Conservation (phyloP, 1,140 invertebrate genomes). For the Drosophila quadrilineata region DNA sequence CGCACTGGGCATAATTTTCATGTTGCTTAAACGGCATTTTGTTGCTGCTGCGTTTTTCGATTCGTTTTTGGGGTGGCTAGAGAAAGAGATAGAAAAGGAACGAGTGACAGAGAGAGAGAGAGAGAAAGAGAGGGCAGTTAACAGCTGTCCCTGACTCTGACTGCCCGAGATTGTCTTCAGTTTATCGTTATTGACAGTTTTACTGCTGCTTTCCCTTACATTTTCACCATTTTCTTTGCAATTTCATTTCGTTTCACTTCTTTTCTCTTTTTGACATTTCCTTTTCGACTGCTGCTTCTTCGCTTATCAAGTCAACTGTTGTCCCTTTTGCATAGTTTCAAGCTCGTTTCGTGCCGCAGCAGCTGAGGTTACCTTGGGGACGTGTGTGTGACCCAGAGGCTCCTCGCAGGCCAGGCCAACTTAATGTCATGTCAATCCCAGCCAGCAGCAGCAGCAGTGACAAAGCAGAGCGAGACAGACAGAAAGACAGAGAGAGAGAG, state of each 20-base stretch:
- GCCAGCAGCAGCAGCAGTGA: constrained; percentile 8
- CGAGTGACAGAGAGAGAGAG: too few species aligned
- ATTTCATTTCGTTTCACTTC: background rate
- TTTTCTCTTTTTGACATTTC: background rate
- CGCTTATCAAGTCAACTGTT: constrained; percentile 52
- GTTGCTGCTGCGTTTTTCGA: constrained; percentile 43
- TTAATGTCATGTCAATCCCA: constrained; percentile 67
- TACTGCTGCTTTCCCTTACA: constrained; percentile 42
- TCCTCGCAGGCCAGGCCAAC: too few species aligned
- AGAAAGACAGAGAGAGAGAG: background rate
- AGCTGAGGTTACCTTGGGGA: constrained; percentile 61
- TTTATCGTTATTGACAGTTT: constrained; percentile 79
- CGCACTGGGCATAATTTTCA: constrained; percentile 77
- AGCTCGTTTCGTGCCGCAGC: constrained; percentile 56
- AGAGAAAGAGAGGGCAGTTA: too few species aligned
- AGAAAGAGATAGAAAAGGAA: too few species aligned
- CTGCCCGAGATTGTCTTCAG: constrained; percentile 38
- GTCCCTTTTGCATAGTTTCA: constrained; percentile 78
- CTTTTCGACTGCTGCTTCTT: constrained; percentile 19
- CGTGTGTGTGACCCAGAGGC: too few species aligned
- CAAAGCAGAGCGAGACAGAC: background rate
- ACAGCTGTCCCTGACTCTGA: background rate
- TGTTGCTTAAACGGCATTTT: constrained; percentile 78
- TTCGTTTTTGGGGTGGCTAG: constrained; percentile 5
- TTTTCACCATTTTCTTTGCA: constrained; percentile 25